Evolutionary conservation across 2,113 vertebrate genomes (phyloP), one percentile per base, ranked within the genome.

Genomic region (Chlorodrepanis virens): DNA sequence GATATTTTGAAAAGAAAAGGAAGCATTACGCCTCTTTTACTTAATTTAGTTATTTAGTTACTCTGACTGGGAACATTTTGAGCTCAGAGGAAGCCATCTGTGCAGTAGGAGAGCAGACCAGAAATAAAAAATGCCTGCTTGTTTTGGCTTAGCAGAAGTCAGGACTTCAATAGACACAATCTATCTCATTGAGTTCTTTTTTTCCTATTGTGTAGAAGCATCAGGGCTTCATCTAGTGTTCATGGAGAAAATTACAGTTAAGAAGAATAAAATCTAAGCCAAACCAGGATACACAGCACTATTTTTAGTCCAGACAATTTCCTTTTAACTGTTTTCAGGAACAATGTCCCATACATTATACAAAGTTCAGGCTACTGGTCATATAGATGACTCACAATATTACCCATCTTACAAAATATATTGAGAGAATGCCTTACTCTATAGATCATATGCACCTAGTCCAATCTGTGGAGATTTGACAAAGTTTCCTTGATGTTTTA

Each of bases 221-320:
- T 81, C 87, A 89, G 90, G 64, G 79, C 67, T 96, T 96, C 90
- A 97, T 95, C 90, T 82, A 94, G 71, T 69, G 83, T 93, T 96
- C 85, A 65, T 10, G 53, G 77, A 57, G 37, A 90, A 96, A 90
- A 95, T 75, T 90, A 79, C 64, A 97, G 53, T 69, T 75, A 63
- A 67, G 27, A 87, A 49, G 50, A 69, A 76, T 21, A 75, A 90
- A 76, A 72, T 13, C 14, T 68, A 74, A 93, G 11, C 11, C 65
- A 92, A 93, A 77, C 9, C 28, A 78, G 59, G 13, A 47, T 60
- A 67, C 13, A 59, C 2, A 54, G 42, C 18, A 85, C n/a, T 61
- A 77, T n/a, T 33, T 49, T 40, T 77, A 61, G 20, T 77, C 14
- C 13, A 75, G 39, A 74, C 6, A 67, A 44, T 40, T 89, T 72